Conservation (phyloP, 2,113 vertebrate species). For the Catagonus wagneri region DNA sequence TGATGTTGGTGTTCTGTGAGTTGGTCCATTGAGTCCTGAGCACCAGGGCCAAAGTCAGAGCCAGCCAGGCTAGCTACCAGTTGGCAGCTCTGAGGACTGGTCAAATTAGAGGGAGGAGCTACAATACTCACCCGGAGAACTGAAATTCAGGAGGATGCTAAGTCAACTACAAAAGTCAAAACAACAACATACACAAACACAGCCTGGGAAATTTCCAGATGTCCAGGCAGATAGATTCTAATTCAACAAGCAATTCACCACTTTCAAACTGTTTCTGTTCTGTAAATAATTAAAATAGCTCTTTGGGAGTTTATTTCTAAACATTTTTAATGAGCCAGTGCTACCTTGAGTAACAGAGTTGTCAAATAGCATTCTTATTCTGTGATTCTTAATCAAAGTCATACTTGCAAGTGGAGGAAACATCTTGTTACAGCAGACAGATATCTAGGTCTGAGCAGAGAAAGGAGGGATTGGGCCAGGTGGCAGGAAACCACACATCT, state of each 20-base stretch:
- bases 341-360: neutral
- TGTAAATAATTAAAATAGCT: neutral
- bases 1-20: neutral
- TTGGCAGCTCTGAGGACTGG: neutral
- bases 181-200: neutral
- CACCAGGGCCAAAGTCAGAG: neutral
- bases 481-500: too few relatives aligned
- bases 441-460: too few relatives aligned
- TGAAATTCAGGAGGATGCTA: neutral
- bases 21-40: neutral
- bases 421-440: too few relatives aligned
- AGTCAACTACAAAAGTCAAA: neutral
- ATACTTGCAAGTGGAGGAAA: neutral
- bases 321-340: neutral
- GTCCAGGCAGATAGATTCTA: neutral
- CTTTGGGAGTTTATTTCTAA: neutral
- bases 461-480: too few relatives aligned
- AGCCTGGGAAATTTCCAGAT: neutral
- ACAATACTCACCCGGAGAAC: neutral
- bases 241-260: neutral
- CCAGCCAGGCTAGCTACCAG: neutral
- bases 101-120: neutral
- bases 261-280: neutral
- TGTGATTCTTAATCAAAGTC: neutral
- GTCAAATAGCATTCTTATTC: neutral